Evolutionary conservation across 2,888 invertebrate species (phyloP).

Genomic region (Mesorhabditis spiculigera): DNA sequence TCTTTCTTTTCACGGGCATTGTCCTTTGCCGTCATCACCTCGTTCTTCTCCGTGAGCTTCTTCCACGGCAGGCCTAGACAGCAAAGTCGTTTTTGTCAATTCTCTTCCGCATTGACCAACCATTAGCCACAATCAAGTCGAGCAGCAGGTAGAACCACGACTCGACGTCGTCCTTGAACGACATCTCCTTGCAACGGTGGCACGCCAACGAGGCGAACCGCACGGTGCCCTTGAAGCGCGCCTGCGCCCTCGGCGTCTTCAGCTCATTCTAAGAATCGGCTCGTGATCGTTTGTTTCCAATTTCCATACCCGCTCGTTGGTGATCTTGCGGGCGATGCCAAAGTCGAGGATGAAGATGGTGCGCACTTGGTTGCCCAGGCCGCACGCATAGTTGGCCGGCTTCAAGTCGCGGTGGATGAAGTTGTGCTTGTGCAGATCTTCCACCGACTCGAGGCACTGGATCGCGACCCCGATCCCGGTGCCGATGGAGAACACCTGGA

Average conservation of each 20-base stretch:
- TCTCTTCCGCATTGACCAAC: not conserved
- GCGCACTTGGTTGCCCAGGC: constrained; percentile 10
- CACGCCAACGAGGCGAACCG: constrained; percentile 32
- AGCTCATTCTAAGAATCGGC: no score
- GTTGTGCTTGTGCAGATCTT: constrained; percentile 33
- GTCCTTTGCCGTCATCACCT: constrained; percentile 35
- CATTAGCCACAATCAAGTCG: constrained; percentile 22
- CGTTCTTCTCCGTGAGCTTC: constrained; percentile 30
- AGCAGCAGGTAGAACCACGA: constrained; percentile 35
- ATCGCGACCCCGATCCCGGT: constrained; percentile 25
- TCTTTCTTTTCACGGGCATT: constrained; percentile 28
- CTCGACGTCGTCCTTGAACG: constrained; percentile 32
- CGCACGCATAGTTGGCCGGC: constrained; percentile 27
- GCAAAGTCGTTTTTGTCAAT: not conserved
- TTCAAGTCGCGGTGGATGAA: constrained; percentile 33
- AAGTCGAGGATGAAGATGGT: constrained; percentile 32
- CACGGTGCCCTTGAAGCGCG: constrained; percentile 30
- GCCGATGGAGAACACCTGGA: constrained; percentile 23
- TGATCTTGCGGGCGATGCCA: constrained; percentile 28
- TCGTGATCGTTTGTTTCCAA: no score
- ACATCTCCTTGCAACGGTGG: constrained; percentile 27
- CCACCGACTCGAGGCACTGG: constrained; percentile 34
- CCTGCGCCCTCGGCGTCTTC: not conserved
- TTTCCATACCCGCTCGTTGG: constrained; percentile 15
- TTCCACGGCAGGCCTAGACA: constrained; percentile 44